Conservation (phyloP, 2,888 invertebrate genomes). For the Pinctada fucata region DNA sequence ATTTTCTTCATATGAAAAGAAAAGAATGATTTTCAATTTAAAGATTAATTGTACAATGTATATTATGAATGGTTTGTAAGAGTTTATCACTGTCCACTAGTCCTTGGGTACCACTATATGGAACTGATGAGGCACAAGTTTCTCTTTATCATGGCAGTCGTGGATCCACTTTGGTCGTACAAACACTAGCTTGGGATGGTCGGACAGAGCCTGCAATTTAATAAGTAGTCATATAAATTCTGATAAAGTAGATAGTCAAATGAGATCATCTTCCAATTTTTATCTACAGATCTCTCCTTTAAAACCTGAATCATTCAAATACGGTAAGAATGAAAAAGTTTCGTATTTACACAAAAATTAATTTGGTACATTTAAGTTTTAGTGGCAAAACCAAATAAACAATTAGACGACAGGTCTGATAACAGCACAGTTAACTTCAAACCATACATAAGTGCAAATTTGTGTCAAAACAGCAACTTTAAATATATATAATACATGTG, state of each 20-base stretch:
- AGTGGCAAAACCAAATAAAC: too few species aligned
- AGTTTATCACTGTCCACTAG: neutral
- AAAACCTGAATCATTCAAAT: too few species aligned
- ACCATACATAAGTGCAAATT: too few species aligned
- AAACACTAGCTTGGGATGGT: slow-evolving; percentile 74
- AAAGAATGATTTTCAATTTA: too few species aligned
- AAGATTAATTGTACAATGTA: too few species aligned
- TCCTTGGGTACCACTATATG: slow-evolving; percentile 60
- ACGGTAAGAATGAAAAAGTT: neutral
- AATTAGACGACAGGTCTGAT: too few species aligned
- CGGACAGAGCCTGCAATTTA: slow-evolving; percentile 73
- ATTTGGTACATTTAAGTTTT: neutral
- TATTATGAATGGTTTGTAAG: too few species aligned
- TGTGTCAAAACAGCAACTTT: too few species aligned
- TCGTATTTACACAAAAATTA: neutral
- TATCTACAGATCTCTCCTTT: neutral
- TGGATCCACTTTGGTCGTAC: slow-evolving; percentile 82
- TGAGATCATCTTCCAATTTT: neutral
- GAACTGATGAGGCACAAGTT: slow-evolving; percentile 65
- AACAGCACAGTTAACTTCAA: too few species aligned
- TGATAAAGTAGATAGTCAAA: too few species aligned
- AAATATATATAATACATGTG: too few species aligned
- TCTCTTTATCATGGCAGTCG: slow-evolving; percentile 79
- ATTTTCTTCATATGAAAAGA: too few species aligned
- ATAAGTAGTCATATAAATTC: neutral